Evolutionary conservation across 2,113 vertebrate genomes (phyloP).

Genomic region (Procavia capensis): DNA sequence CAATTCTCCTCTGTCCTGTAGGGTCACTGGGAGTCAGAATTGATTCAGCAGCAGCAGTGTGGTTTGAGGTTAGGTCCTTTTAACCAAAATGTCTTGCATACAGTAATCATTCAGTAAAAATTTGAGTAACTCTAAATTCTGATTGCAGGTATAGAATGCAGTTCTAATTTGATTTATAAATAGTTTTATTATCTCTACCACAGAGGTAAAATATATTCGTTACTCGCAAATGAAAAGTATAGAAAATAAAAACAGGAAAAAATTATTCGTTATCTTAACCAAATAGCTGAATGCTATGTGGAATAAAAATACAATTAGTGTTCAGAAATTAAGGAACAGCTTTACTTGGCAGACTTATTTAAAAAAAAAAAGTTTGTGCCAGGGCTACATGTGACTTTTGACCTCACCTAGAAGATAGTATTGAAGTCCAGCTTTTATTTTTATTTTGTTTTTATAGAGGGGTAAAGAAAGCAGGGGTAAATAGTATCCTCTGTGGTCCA

Average conservation of each 20-base stretch:
- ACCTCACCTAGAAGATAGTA: constrained; percentile 10
- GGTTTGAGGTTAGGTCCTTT: background rate
- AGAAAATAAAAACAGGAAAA: background rate
- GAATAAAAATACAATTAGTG: background rate
- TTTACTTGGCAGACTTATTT: background rate
- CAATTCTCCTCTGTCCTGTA: background rate
- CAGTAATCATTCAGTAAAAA: constrained; percentile 32
- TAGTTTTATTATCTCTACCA: constrained; percentile 36
- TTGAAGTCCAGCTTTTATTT: constrained; percentile 37
- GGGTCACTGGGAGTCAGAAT: background rate
- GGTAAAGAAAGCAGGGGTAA: constrained; percentile 37
- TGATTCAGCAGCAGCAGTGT: background rate
- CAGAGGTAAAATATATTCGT: background rate
- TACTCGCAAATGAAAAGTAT: constrained; percentile 6
- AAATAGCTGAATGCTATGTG: background rate
- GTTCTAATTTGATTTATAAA: constrained; percentile 42
- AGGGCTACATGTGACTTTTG: background rate
- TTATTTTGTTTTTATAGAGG: constrained; percentile 50
- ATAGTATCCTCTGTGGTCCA: background rate
- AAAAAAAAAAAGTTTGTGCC: background rate
- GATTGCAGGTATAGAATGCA: background rate
- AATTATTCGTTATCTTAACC: background rate
- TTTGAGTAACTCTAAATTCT: constrained; percentile 24
- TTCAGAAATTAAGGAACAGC: constrained; percentile 33
- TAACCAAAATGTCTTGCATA: background rate